Evolutionary conservation across 1,140 invertebrate genomes (phyloP), one percentile per base, ranked within the genome.

Genomic region (Papilio dardanus): DNA sequence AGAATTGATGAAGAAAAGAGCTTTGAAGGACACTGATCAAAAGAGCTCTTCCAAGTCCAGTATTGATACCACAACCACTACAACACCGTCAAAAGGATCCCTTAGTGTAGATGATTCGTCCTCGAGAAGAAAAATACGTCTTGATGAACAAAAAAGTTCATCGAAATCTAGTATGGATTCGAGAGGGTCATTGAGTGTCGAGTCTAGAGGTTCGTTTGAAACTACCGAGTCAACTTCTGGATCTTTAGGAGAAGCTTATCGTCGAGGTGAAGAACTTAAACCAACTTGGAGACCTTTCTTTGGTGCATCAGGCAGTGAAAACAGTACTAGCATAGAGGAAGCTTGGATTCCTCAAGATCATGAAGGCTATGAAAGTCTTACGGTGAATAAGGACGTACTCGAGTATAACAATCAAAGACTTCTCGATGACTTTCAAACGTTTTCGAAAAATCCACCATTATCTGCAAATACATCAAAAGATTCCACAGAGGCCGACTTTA

Each of bases 281-380:
- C 95, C 96, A n/a, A 97, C 96, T 2, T 97, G 96, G 96, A 95
- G 95, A 81, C 96, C 96, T 1, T 97, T 97, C 84, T 96, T 97
- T n/a, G 94, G 97, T 7, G 97, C 96, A 80, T 97, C 96, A 0
- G 96, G 96, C 16, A 96, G 95, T 84, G 93, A 94, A 87, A 95
- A 94, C 54, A 95, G 95, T 71, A 97, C 96, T 2, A 97, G 97
- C 88, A 95, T 97, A 37, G 97, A 98, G 88, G 97, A 97, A 86
- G 96, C 95, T 10, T 96, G 96, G 94, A 95, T 96, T 76, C 96
- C 96, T 24, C 95, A 96, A 71, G 96, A 97, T 88, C 96, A 96
- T 40, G 96, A 96, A 76, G 94, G 94, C 21, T 95, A 95, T 80
- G 95, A 95, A 82, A 94, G 94, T 68, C 89, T 94, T 21, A 85